Conservation (phyloP, 2,113 vertebrate species). For the Alces alces region DNA sequence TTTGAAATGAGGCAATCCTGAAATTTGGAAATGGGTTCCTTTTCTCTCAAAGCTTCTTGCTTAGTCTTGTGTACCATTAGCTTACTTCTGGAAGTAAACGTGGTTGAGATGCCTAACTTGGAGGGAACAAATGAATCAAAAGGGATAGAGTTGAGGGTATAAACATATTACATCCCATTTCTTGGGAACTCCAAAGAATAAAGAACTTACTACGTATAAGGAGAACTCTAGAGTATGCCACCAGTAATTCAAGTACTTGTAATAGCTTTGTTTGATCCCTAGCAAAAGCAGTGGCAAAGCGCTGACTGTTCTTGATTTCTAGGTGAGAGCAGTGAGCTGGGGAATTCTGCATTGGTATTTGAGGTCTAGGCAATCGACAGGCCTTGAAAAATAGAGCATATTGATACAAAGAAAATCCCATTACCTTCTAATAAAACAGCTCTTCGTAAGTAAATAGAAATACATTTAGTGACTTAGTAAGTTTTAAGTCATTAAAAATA, state of each 20-base stretch:
- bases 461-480: not conserved
- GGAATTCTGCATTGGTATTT: not conserved
- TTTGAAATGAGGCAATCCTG: not conserved
- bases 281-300: not conserved
- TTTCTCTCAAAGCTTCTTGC: not conserved
- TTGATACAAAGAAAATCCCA: not conserved
- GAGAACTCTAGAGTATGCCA: not conserved
- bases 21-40: not conserved
- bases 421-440: not conserved
- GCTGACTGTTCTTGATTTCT: not conserved
- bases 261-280: not conserved
- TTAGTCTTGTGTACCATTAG: not conserved
- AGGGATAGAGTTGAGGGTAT: not conserved
- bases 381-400: not conserved
- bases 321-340: not conserved
- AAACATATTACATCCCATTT: not conserved
- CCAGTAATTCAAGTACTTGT: not conserved
- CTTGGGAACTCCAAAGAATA: not conserved
- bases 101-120: not conserved
- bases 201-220: not conserved
- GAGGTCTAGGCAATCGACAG: not conserved
- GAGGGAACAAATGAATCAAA: not conserved
- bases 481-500: conserved; percentile 9
- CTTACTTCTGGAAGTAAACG: not conserved
- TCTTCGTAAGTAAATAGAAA: not conserved